Base-by-base conservation (phyloP, 2,113 vertebrate species). In the Zonotrichia leucophrys region DNA sequence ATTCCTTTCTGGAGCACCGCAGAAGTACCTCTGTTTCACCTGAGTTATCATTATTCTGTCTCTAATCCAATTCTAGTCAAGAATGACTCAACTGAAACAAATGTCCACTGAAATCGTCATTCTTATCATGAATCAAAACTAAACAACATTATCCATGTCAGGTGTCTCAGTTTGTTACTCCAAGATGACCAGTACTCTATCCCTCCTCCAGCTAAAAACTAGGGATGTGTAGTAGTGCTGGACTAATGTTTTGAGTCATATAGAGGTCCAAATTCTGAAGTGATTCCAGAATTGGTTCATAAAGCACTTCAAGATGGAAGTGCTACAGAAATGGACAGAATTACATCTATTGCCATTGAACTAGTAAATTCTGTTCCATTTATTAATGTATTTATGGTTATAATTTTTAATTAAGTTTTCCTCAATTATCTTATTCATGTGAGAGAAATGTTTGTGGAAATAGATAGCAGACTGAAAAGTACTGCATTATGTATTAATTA, bases 381-480 rank as follows among this genome's bases (percentile, higher is more conserved):
- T 92, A 72, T 82, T 85, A 76, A 78, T 69, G 12, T 53, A 75
- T 93, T 94, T 89, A 73, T 66, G 27, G 79, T 79, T 95, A 53
- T 81, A 95, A 72, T 42, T 93, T 94, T 95, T 73, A 89, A 82
- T 52, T 42, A 3, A 8, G 30, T 79, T 93, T 96, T 20, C 9
- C 19, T 35, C 78, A n/a, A 41, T 91, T 92, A 73, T 74, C 85
- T 92, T 90, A 92, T 56, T 35, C 35, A 58, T 20, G 35, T 87
- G 50, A 86, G 63, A 83, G 31, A 66, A 88, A 92, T 44, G 3
- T 92, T 92, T 92, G 50, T 23, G 31, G 31, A 46, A 35, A 41
- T 21, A 25, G 16, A 74, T 8, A 75, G 23, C 27, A 90, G 78
- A 76, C 3, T 62, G 37, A 63, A 83, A 42, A 59, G 62, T 11